These are phyloP conservation scores for Macheiramphus alcinus DNA, from an alignment of 2,113 vertebrate genomes.

Conservation along the genomic window DNA sequence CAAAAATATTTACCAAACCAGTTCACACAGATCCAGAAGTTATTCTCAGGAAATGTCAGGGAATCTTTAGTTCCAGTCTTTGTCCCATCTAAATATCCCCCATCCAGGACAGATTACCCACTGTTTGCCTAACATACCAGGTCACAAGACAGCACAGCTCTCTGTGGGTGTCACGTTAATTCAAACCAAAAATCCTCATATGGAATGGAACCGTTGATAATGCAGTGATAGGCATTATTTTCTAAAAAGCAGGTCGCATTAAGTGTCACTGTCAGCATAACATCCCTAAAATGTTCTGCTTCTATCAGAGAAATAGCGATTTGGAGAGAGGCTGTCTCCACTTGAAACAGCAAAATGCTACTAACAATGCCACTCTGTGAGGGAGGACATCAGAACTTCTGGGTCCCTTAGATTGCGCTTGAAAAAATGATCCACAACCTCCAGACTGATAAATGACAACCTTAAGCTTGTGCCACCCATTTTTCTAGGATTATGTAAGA, in stretches of 20 bases:
- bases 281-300: not conserved
- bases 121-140: not conserved
- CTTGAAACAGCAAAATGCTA: not conserved
- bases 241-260: not conserved
- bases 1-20: constrained; percentile 34
- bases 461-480: not conserved
- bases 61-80: constrained; percentile 7
- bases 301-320: not conserved
- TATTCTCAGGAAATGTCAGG: constrained; percentile 15
- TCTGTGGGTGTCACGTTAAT: not conserved
- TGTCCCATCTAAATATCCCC: not conserved
- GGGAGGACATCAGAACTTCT: not conserved
- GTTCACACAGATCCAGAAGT: constrained; percentile 2
- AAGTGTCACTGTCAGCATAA: not conserved
- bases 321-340: not conserved
- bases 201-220: not conserved
- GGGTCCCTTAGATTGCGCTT: rapidly evolving
- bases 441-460: not conserved
- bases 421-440: not conserved
- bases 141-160: not conserved
- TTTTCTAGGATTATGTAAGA: not conserved
- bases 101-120: not conserved
- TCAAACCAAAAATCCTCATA: not conserved
- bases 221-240: not conserved
- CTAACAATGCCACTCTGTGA: rapidly evolving